phyloP scores from a whole-genome alignment of 2,888 invertebrate species.

The Hypercompe scribonia region DNA sequence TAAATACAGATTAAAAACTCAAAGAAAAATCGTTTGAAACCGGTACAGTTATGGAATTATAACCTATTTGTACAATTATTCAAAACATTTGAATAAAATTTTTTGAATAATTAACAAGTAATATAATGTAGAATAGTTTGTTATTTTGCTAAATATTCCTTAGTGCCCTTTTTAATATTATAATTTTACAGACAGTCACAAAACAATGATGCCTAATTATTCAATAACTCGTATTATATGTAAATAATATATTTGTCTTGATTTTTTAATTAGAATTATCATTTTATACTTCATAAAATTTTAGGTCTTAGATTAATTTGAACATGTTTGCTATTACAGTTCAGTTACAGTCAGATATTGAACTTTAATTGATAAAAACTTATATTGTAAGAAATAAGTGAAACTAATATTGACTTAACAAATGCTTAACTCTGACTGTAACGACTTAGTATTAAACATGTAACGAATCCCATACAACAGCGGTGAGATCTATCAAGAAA shows the following conservation, averaged over 20 bases:
- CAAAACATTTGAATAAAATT: constrained; percentile 28
- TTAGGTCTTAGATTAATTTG: constrained; percentile 15
- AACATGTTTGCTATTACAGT: constrained; percentile 18
- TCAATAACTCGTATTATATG: constrained; percentile 4
- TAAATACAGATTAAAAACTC: too few relatives aligned
- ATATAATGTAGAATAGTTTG: constrained; percentile 38
- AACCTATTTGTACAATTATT: constrained; percentile 28
- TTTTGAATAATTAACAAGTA: constrained; percentile 34
- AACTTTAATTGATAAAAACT: not conserved
- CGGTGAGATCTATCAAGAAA: constrained; percentile 98
- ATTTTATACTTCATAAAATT: not conserved
- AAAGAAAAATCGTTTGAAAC: constrained; percentile 1
- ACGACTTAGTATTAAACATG: constrained; percentile 63
- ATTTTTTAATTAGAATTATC: constrained; percentile 6
- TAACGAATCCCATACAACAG: constrained; percentile 79
- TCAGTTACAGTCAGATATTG: constrained; percentile 31
- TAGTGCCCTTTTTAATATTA: constrained; percentile 2
- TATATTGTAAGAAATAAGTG: not conserved
- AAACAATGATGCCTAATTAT: constrained; percentile 54
- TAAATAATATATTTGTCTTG: not conserved
- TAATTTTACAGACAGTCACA: constrained; percentile 53
- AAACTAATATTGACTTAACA: not conserved
- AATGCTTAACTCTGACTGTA: constrained; percentile 14
- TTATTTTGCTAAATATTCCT: constrained; percentile 9
- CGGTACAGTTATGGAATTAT: not conserved